Conservation (phyloP, 2,888 invertebrate genomes). For the Heliconius cydno region DNA sequence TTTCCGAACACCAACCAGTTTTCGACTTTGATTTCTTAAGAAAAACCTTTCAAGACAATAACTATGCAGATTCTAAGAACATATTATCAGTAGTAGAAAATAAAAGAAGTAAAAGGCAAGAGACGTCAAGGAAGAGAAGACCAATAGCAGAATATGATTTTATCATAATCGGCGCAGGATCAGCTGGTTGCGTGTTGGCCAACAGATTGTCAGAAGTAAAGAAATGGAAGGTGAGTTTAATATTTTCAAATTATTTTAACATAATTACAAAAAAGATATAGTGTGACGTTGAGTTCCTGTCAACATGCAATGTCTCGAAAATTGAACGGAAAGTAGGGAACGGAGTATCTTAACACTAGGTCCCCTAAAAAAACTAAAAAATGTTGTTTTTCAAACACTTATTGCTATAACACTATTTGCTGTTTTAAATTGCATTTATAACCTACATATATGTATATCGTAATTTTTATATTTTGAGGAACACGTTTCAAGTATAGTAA, state of each 20-base stretch:
- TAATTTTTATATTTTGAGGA: not conserved
- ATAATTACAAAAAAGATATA: not conserved
- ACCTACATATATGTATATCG: not conserved
- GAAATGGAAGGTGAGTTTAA: slow-evolving; percentile 52
- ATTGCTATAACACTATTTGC: not conserved
- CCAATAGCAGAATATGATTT: slow-evolving; percentile 81
- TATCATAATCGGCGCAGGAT: slow-evolving; percentile 86
- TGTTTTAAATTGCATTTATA: not conserved
- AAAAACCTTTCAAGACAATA: slow-evolving; percentile 56
- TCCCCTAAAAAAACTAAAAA: not conserved
- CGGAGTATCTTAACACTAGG: not conserved
- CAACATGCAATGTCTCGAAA: not conserved
- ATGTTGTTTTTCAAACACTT: not conserved
- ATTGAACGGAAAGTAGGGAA: not conserved
- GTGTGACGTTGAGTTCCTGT: not conserved
- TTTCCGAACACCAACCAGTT: slow-evolving; percentile 37
- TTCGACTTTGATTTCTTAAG: slow-evolving; percentile 47
- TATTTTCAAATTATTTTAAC: not conserved
- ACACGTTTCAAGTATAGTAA: slow-evolving; percentile 1
- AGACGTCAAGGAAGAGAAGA: slow-evolving; percentile 56
- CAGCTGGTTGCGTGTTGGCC: slow-evolving; percentile 87
- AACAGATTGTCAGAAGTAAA: slow-evolving; percentile 85
- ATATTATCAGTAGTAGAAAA: slow-evolving; percentile 41
- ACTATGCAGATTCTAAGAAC: slow-evolving; percentile 57
- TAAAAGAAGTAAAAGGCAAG: slow-evolving; percentile 48